These are phyloP conservation scores for Buathra laborator DNA, from an alignment of 2,888 invertebrate genomes.

Conservation along the genomic window DNA sequence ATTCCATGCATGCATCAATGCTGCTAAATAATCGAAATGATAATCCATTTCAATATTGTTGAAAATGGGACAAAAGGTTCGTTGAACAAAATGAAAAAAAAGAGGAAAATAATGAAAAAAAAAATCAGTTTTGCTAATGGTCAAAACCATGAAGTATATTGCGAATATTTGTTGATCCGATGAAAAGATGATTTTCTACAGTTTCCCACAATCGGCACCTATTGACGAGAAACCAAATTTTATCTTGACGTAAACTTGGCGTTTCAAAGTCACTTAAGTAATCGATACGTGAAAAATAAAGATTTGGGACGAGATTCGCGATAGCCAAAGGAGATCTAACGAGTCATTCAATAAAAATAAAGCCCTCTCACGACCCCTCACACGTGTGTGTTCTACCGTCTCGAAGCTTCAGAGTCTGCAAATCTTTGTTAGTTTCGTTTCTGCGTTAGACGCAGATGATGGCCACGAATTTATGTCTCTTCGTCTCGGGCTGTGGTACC, in stretches of 20 bases:
- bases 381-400: background rate
- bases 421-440: constrained; percentile 17
- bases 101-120: too few relatives aligned
- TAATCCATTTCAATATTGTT: background rate
- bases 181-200: background rate
- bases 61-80: background rate
- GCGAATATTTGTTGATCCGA: background rate
- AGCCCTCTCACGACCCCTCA: background rate
- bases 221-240: constrained; percentile 7
- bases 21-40: background rate
- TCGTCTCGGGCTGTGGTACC: background rate
- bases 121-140: too few relatives aligned
- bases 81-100: too few relatives aligned
- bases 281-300: constrained; percentile 45
- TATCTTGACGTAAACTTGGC: constrained; percentile 29
- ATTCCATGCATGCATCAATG: background rate
- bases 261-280: constrained; percentile 40
- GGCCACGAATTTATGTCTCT: constrained; percentile 1
- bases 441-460: constrained; percentile 17
- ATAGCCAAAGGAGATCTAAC: background rate
- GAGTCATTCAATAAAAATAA: background rate
- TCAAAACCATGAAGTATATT: too few relatives aligned
- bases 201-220: background rate
- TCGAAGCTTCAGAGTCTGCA: constrained; percentile 2
- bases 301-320: constrained; percentile 35